Evolutionary conservation across 1,140 invertebrate genomes (phyloP).

Genomic region (Scaptodrosophila lebanonensis): DNA sequence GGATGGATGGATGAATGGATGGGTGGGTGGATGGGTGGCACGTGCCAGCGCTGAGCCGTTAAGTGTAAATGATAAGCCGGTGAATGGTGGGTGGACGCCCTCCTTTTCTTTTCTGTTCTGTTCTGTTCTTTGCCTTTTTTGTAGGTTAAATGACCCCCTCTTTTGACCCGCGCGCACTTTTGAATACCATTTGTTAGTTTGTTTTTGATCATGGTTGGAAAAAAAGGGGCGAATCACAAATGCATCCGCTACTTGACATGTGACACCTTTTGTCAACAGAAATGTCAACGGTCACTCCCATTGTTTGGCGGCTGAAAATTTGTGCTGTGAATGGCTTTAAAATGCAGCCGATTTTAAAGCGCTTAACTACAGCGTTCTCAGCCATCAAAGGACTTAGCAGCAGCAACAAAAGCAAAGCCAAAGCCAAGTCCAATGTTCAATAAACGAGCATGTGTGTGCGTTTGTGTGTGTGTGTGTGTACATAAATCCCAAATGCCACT

Average conservation of each 20-base stretch:
- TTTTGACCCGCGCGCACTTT: constrained; percentile 8
- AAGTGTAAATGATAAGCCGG: constrained; percentile 70
- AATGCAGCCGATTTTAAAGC: constrained; percentile 39
- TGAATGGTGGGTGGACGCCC: background rate
- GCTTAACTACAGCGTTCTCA: constrained; percentile 14
- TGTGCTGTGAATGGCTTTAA: constrained; percentile 24
- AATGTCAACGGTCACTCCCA: constrained; percentile 26
- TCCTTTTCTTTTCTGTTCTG: too few species aligned
- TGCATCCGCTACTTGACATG: constrained; percentile 47
- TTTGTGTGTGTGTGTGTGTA: constrained; percentile 22
- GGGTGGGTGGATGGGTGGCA: constrained; percentile 33
- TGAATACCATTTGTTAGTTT: constrained; percentile 42
- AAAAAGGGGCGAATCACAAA: background rate
- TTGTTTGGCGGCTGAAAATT: constrained; percentile 32
- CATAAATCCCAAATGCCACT: constrained; percentile 68
- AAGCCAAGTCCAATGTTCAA: background rate
- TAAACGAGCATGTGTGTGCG: background rate
- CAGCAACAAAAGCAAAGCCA: too few species aligned
- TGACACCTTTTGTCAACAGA: constrained; percentile 68
- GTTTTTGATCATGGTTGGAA: constrained; percentile 30
- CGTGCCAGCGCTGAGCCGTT: constrained; percentile 57
- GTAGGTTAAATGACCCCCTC: constrained; percentile 51
- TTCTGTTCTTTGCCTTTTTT: background rate
- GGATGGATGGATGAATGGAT: constrained; percentile 25
- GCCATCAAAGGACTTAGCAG: background rate